Conservation (phyloP, 2,113 vertebrate species). For the Takifugu flavidus region DNA sequence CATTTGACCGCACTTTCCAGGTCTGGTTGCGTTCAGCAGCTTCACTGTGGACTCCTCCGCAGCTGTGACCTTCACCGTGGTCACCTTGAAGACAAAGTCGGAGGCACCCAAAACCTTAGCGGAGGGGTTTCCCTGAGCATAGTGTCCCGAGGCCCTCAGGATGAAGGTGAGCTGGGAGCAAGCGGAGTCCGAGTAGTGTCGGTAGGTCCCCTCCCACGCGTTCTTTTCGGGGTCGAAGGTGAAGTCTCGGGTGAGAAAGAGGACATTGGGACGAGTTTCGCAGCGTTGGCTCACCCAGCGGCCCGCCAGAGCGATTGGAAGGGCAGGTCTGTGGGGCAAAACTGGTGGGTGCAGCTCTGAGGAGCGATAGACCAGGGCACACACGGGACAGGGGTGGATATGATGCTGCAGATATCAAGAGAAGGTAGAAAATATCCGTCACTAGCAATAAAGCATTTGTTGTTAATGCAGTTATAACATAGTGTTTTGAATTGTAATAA, state of each 20-base stretch:
- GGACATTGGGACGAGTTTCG: constrained; percentile 81
- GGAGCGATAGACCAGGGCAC: constrained; percentile 77
- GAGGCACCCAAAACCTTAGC: constrained; percentile 73
- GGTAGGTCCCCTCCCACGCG: constrained; percentile 84
- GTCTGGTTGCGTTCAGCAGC: constrained; percentile 77
- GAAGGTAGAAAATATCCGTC: not conserved
- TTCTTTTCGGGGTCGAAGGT: constrained; percentile 74
- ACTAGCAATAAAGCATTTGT: no score
- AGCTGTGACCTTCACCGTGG: constrained; percentile 72
- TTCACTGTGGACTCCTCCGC: constrained; percentile 70
- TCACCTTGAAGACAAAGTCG: constrained; percentile 84
- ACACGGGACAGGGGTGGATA: constrained; percentile 80
- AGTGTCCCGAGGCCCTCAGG: constrained; percentile 79
- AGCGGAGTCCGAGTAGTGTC: constrained; percentile 82
- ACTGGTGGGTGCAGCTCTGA: constrained; percentile 80
- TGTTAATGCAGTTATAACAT: no score
- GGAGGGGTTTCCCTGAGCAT: constrained; percentile 75
- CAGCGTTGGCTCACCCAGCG: constrained; percentile 84
- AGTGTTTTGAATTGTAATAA: no score
- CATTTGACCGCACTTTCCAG: constrained; percentile 76
- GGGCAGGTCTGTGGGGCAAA: constrained; percentile 53
- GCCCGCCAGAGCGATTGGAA: constrained; percentile 71
- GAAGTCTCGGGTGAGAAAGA: constrained; percentile 87
- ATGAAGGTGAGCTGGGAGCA: constrained; percentile 84
- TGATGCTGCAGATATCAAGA: constrained; percentile 78